Conservation (phyloP, 2,888 invertebrate genomes). For the Agonopterix alstromeriana region DNA sequence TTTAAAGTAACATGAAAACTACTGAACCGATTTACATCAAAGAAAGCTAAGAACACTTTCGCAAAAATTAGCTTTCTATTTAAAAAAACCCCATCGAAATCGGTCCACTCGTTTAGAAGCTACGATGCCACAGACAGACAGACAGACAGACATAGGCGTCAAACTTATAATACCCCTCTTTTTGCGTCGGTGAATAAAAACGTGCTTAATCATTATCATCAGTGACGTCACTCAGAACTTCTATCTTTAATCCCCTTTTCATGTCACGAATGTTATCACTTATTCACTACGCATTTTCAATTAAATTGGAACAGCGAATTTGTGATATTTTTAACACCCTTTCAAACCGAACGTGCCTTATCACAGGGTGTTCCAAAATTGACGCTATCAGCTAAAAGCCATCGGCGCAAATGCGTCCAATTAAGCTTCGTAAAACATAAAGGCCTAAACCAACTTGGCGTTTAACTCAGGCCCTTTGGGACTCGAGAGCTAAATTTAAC, state of each 20-base stretch:
- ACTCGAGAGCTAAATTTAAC: no score
- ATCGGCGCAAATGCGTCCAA: constrained; percentile 57
- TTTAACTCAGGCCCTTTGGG: constrained; percentile 13
- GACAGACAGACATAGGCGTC: no score
- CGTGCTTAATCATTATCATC: no score
- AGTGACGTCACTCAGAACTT: background rate
- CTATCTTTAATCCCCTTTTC: background rate
- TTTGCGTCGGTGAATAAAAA: no score
- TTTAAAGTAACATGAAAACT: no score
- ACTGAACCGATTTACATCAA: no score
- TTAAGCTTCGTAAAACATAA: constrained; percentile 24
- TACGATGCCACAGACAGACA: no score
- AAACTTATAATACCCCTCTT: no score
- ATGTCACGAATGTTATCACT: background rate
- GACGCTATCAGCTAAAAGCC: constrained; percentile 57
- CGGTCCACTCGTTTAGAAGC: no score
- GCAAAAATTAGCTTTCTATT: no score
- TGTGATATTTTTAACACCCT: constrained; percentile 47
- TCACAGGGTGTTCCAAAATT: constrained; percentile 58
- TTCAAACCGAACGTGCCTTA: constrained; percentile 50
- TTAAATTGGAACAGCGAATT: constrained; percentile 38
- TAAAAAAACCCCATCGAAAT: no score
- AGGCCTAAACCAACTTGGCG: constrained; percentile 21
- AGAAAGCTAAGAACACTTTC: no score
- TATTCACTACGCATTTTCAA: constrained; percentile 25